These are phyloP conservation scores for Imbricaverruca yamaguchii DNA, from an alignment of 2,888 invertebrate species.

Conservation along the genomic window DNA sequence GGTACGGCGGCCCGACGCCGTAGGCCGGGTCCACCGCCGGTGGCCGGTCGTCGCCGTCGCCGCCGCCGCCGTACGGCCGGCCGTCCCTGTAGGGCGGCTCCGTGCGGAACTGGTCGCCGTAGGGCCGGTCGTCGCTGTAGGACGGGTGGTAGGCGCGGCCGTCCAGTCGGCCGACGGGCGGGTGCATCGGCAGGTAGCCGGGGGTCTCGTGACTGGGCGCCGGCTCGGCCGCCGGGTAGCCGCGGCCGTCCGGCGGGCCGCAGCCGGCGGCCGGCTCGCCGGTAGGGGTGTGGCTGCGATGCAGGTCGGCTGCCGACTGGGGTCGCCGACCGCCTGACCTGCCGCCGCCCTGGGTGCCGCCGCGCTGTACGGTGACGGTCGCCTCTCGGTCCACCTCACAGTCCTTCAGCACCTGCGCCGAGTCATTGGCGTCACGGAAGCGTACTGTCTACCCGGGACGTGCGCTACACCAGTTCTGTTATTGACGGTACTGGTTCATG, in stretches of 20 bases:
- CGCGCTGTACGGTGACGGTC: constrained; percentile 76
- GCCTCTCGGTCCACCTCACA: constrained; percentile 84
- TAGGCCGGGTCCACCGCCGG: neutral
- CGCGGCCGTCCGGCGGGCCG: neutral
- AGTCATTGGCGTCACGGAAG: constrained; percentile 35
- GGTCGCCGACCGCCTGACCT: constrained; percentile 35
- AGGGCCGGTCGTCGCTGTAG: neutral
- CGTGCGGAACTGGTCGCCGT: neutral
- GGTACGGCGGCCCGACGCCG: neutral
- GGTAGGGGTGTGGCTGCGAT: constrained; percentile 83
- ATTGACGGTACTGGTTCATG: too few species aligned
- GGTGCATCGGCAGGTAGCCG: neutral
- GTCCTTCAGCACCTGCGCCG: constrained; percentile 57
- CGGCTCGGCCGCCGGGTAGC: neutral
- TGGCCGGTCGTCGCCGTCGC: too few species aligned
- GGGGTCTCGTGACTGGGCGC: neutral
- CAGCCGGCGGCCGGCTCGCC: constrained; percentile 61
- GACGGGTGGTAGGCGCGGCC: neutral
- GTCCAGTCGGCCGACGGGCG: neutral
- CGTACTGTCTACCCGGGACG: too few species aligned
- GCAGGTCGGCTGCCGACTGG: constrained; percentile 32
- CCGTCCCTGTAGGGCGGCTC: neutral
- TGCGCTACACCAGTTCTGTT: too few species aligned
- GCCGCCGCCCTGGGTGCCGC: constrained; percentile 43
- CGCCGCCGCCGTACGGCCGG: neutral